These are phyloP conservation scores for Phasia obesa DNA, from an alignment of 2,888 invertebrate species.

Conservation along the genomic window DNA sequence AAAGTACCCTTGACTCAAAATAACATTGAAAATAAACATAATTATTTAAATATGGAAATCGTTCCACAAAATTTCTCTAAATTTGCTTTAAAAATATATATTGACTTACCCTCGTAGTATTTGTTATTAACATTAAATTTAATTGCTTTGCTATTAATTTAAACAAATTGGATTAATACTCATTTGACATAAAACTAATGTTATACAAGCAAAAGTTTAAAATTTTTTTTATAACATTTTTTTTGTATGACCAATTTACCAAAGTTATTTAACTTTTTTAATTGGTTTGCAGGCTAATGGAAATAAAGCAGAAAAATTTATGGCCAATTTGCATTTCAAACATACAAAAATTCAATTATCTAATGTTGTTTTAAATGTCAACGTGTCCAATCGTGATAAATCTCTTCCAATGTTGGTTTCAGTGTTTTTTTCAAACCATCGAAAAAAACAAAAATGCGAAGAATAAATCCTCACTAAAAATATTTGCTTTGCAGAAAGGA, in stretches of 20 bases:
- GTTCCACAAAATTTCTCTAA: too few relatives aligned
- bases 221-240: neutral
- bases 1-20: too few relatives aligned
- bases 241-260: conserved; percentile 4
- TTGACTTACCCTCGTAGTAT: neutral
- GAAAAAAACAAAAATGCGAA: neutral
- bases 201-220: neutral
- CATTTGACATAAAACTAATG: neutral
- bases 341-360: conserved; percentile 50
- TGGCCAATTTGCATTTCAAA: conserved; percentile 21
- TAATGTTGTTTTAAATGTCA: conserved; percentile 67
- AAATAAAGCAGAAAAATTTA: conserved; percentile 17
- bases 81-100: neutral
- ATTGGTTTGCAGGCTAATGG: conserved; percentile 27
- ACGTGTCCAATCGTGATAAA: conserved; percentile 69
- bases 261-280: conserved; percentile 31
- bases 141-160: conserved; percentile 2
- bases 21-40: too few relatives aligned
- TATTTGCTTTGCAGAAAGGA: conserved; percentile 16
- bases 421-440: neutral
- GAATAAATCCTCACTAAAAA: conserved; percentile 6
- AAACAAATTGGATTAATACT: conserved; percentile 4
- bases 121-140: neutral
- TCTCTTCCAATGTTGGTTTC: conserved; percentile 20
- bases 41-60: too few relatives aligned